Base-by-base conservation (phyloP, 2,797 vertebrate species). In the Mormyrops attenuatus region DNA sequence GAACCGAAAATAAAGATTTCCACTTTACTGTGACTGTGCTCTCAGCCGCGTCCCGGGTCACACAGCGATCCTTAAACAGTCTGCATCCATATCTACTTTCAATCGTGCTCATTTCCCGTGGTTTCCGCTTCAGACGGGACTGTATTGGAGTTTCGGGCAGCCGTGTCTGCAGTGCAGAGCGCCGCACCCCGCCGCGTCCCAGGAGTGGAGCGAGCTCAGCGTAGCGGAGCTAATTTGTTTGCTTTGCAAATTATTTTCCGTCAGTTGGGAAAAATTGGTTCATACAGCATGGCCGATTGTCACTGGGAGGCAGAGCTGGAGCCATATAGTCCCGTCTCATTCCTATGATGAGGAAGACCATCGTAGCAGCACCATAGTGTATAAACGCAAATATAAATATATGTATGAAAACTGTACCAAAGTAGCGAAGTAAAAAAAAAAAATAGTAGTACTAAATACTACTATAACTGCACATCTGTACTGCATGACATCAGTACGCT, bases 201-300 rank as follows among this genome's bases (percentile, higher is more conserved):
- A 85, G 89, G 95, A 97, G 95, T 95, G 96, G 97, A 96, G 95
- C 96, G 95, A 94, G 95, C 94, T 96, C 97, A 97, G 96, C 95
- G 96, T 97, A 96, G 96, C 95, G 95, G 95, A 95, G 94, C 94
- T 98, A 97, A 99, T 98, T 97, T 98, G 98, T 98, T 98, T 98
- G 97, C 97, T 98, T 98, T 98, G 96, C 97, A 96, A 80, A 98
- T 98, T 99, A 97, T 97, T 97, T 98, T 98, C 96, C 95, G 92
- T 97, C 97, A 97, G 96, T 97, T 97, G 97, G 98, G 97, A 98
- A 97, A 97, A 98, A 98, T 97, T 96, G 97, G 97, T 96, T 97
- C 96, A 96, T 96, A 95, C 95, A 92, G 96, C 96, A 97, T 96
- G 96, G 94, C 92, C 94, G 94, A 95, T 91, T 91, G 92, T 93